Base-by-base conservation (phyloP, 2,888 invertebrate genomes). In the Hypena proboscidalis region DNA sequence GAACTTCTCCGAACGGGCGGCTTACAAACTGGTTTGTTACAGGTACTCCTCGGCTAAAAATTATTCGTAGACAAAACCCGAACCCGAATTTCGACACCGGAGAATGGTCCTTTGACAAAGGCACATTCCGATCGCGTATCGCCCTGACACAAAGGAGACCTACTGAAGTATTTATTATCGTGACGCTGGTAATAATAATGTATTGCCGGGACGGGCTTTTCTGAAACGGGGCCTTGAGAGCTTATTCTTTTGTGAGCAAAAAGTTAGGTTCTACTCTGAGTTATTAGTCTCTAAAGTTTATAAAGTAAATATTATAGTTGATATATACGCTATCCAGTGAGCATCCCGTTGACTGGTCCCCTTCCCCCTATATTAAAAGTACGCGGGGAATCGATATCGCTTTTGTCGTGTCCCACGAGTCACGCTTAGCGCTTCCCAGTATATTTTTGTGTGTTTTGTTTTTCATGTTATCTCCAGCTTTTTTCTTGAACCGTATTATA, bases 21-120 rank as follows among this genome's bases (percentile, higher is more conserved):
- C 46, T 65, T 73, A 69, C 46, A 80, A 90, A 90, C 90, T 76
- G 85, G 90, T 90, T 78, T 79, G 69, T 68, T 77, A 72, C 89
- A 90, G 89, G 90, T 87, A 89, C 75, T 63, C 81, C 75, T 63
- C 81, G 77, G 77, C 77, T 77, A 83, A 85, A 86, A 85, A 82
- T 88, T 84, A 84, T 85, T 82, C 79, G 83, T 85, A 86, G 86
- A 84, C 81, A 79, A 84, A 83, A 77, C 75, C 70, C 61, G 66
- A 62, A 71, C 74, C 76, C 74, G 70, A 76, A 78, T 80, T 83
- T 84, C 77, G 80, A 79, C 72, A 77, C 69, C 70, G 71, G 70
- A 69, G 70, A 66, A 70, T 67, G 69, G 70, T 72, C 69, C 80
- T 81, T 80, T 81, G 78, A 79, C 81, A 80, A 80, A 80, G 79